phyloP scores from a whole-genome alignment of 2,113 vertebrate genomes.

The Gallinago media region DNA sequence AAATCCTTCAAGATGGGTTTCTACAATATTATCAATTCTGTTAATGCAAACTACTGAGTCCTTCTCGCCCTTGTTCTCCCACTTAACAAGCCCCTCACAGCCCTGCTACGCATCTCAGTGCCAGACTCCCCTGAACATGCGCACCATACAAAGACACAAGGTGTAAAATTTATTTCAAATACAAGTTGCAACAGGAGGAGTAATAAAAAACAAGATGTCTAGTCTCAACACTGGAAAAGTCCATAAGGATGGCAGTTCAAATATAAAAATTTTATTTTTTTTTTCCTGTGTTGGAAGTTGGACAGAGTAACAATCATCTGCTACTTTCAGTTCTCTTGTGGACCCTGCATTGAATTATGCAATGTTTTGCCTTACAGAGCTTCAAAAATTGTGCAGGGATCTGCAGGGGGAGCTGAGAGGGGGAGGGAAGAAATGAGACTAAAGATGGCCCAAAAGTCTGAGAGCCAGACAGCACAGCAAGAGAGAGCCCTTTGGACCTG shows the following conservation, averaged over 20 bases:
- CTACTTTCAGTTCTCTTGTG: neutral
- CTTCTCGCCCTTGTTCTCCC: neutral
- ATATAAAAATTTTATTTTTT: neutral
- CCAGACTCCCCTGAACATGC: neutral
- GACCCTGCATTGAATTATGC: neutral
- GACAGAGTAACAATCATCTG: conserved; percentile 16
- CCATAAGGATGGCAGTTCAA: neutral
- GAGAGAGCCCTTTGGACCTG: neutral
- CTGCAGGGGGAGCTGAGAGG: neutral
- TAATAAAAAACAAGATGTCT: neutral
- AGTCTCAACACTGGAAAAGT: neutral
- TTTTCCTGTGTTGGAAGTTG: neutral
- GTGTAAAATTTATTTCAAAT: neutral
- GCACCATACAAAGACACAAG: neutral
- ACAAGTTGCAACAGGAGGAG: neutral
- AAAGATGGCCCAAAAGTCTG: neutral
- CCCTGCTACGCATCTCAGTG: neutral
- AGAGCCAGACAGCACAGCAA: neutral
- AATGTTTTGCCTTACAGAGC: neutral
- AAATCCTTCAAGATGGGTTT: neutral
- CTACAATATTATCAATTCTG: neutral
- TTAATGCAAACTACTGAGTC: neutral
- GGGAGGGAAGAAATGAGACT: neutral
- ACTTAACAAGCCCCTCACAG: neutral
- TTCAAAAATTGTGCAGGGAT: neutral